Conservation (phyloP, 2,888 invertebrate species). For the Tetanocera ferruginea region DNA sequence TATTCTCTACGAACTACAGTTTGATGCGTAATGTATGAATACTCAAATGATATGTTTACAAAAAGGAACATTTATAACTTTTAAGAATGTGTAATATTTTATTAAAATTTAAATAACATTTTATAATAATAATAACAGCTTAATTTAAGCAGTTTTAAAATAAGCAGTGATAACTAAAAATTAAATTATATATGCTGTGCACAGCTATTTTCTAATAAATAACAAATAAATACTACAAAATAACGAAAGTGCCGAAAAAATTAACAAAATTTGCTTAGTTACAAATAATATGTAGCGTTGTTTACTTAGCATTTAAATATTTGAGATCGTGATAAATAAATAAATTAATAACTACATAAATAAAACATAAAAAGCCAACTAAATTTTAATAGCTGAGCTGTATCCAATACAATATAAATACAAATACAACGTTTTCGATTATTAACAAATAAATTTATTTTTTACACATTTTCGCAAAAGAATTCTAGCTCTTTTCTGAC, state of each 20-base stretch:
- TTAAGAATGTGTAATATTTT: background rate
- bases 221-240: background rate
- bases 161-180: background rate
- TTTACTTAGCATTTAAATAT: too few relatives aligned
- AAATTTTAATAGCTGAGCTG: background rate
- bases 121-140: too few relatives aligned
- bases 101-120: too few relatives aligned
- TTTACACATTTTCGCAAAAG: background rate
- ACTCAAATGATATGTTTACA: conserved; percentile 2
- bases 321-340: background rate
- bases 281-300: too few relatives aligned
- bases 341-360: background rate
- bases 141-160: too few relatives aligned
- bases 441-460: conserved; percentile 9
- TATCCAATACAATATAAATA: background rate
- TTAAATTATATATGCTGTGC: background rate
- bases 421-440: background rate
- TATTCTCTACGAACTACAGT: too few relatives aligned
- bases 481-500: background rate
- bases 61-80: background rate
- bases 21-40: too few relatives aligned
- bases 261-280: too few relatives aligned
- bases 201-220: background rate
- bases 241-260: too few relatives aligned
- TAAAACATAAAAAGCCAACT: background rate